Evolutionary conservation across 1,140 invertebrate genomes (phyloP).

Genomic region (Drosophila athabasca): DNA sequence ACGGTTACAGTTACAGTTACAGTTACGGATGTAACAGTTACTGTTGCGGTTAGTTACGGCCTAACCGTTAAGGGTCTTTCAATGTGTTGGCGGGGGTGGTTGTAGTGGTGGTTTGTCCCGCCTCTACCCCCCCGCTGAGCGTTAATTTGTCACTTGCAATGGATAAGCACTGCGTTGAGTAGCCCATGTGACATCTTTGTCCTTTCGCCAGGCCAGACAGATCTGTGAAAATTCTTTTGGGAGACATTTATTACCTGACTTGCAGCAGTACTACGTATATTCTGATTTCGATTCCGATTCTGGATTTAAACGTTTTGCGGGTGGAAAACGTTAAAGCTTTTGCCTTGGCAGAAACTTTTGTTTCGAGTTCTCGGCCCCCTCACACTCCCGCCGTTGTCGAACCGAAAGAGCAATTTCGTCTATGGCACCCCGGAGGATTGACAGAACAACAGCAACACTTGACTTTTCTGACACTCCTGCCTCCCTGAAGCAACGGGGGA

Average conservation of each 20-base stretch:
- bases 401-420: constrained; percentile 64
- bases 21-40: constrained; percentile 35
- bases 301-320: constrained; percentile 53
- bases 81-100: too few species aligned
- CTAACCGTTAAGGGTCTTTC: constrained; percentile 18
- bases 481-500: background rate
- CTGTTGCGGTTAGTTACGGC: constrained; percentile 63
- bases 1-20: constrained; percentile 24
- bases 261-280: too few species aligned
- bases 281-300: background rate
- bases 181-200: constrained; percentile 42
- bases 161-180: constrained; percentile 15
- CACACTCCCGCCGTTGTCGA: background rate
- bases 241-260: constrained; percentile 75
- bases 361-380: background rate
- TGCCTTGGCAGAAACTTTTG: constrained; percentile 33
- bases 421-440: constrained; percentile 61
- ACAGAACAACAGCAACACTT: constrained; percentile 39
- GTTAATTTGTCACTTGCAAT: constrained; percentile 69
- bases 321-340: constrained; percentile 59
- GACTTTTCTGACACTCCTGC: constrained; percentile 64
- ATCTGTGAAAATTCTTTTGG: constrained; percentile 57
- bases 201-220: constrained; percentile 13
- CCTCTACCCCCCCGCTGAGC: constrained; percentile 35
- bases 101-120: constrained; percentile 26